Evolutionary conservation across 2,888 invertebrate species (phyloP).

Genomic region (Orchesellides sinensis): DNA sequence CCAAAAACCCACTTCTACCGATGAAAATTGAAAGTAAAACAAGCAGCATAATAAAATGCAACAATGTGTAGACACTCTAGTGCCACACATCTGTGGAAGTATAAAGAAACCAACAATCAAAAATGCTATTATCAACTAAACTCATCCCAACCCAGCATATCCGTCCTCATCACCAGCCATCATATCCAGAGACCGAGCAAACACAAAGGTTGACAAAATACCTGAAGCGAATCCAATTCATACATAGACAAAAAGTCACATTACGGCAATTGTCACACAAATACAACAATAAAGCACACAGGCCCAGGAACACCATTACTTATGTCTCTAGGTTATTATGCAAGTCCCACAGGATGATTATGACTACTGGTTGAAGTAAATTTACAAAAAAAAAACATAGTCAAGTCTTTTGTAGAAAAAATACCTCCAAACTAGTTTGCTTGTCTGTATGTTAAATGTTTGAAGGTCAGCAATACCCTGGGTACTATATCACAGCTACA

Average conservation of each 20-base stretch:
- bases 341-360: no score
- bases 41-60: constrained; percentile 6
- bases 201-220: constrained; percentile 55
- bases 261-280: constrained; percentile 55
- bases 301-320: neutral
- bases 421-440: no score
- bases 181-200: constrained; percentile 9
- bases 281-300: constrained; percentile 57
- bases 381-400: no score
- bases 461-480: constrained; percentile 4
- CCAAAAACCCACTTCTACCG: neutral
- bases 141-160: neutral
- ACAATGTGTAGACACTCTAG: constrained; percentile 31
- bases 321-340: no score
- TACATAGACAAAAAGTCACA: constrained; percentile 40
- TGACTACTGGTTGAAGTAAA: no score
- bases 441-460: neutral
- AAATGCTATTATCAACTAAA: neutral
- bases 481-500: neutral
- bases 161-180: no score
- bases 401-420: no score
- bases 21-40: neutral
- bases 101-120: constrained; percentile 26
- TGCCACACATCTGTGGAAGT: constrained; percentile 8
- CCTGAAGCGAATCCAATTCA: constrained; percentile 58